These are phyloP conservation scores for Tachyglossus aculeatus DNA, from an alignment of 2,797 vertebrate species.

Conservation along the genomic window DNA sequence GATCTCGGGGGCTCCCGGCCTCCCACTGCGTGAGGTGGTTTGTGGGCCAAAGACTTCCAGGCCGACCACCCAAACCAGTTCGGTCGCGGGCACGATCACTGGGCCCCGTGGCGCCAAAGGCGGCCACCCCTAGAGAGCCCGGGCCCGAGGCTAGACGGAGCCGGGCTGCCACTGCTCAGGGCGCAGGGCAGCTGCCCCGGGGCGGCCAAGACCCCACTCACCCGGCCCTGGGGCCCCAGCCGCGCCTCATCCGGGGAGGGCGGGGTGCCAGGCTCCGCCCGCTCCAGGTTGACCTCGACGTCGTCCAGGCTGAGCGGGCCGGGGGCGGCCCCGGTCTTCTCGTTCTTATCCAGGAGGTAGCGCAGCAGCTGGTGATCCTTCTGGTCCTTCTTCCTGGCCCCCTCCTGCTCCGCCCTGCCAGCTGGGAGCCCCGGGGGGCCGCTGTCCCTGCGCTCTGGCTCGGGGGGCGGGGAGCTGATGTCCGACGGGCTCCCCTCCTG, in stretches of 20 bases:
- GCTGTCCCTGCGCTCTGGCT: constrained; percentile 75
- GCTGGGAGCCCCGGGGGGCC: constrained; percentile 40
- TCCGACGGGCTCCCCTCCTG: constrained; percentile 92
- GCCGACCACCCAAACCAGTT: too few species aligned
- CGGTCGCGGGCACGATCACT: too few species aligned
- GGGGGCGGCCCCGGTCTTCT: constrained; percentile 88
- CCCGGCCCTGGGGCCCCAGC: constrained; percentile 70
- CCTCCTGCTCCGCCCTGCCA: constrained; percentile 65
- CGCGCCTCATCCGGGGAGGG: constrained; percentile 69
- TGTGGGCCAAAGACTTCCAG: too few species aligned
- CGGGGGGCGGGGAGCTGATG: constrained; percentile 67
- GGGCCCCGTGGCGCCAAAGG: too few species aligned
- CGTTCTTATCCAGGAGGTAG: constrained; percentile 94
- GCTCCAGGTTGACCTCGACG: constrained; percentile 86
- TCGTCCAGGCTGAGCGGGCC: constrained; percentile 88
- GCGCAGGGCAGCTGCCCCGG: too few species aligned
- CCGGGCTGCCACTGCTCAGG: too few species aligned
- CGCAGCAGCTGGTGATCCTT: constrained; percentile 95
- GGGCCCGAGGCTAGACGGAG: too few species aligned
- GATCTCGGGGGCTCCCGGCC: too few species aligned
- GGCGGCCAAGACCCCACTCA: constrained; percentile 67
- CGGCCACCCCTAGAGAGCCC: too few species aligned
- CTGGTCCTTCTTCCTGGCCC: constrained; percentile 81
- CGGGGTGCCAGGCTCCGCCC: constrained; percentile 76
- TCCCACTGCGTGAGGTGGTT: too few species aligned